Evolutionary conservation across 2,888 invertebrate genomes (phyloP).

Genomic region (Adelognathus sp.): DNA sequence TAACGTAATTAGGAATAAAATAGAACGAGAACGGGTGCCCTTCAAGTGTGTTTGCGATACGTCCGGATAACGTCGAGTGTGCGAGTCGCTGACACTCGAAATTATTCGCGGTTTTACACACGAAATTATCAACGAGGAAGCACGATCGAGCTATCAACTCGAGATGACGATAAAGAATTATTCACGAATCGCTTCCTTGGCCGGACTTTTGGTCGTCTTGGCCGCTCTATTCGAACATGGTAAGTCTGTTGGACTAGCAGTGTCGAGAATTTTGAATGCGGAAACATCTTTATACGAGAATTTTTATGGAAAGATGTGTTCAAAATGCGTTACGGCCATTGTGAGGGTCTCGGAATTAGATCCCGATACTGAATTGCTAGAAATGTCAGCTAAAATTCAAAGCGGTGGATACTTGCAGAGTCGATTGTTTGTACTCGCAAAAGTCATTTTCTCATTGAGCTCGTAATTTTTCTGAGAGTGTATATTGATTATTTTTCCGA

Average conservation of each 20-base stretch:
- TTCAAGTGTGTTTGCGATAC: slow-evolving; percentile 10
- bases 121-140: slow-evolving; percentile 54
- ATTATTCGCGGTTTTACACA: background rate
- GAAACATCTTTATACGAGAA: too few relatives aligned
- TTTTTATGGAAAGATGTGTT: too few relatives aligned
- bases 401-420: too few relatives aligned
- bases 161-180: slow-evolving; percentile 66
- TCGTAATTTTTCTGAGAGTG: too few relatives aligned
- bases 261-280: too few relatives aligned
- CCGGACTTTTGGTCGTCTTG: slow-evolving; percentile 69
- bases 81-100: background rate
- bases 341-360: too few relatives aligned
- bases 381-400: too few relatives aligned
- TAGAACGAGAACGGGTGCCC: background rate
- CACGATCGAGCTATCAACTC: slow-evolving; percentile 73
- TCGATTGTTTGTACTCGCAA: too few relatives aligned
- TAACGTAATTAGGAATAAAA: slow-evolving; percentile 13
- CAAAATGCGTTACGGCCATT: too few relatives aligned
- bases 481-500: background rate
- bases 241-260: slow-evolving; percentile 65
- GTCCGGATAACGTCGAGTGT: slow-evolving; percentile 9
- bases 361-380: too few relatives aligned
- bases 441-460: too few relatives aligned
- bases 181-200: slow-evolving; percentile 65
- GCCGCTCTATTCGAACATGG: slow-evolving; percentile 69